Evolutionary conservation across 2,888 invertebrate genomes (phyloP).

Genomic region (Scaptomyza flava): DNA sequence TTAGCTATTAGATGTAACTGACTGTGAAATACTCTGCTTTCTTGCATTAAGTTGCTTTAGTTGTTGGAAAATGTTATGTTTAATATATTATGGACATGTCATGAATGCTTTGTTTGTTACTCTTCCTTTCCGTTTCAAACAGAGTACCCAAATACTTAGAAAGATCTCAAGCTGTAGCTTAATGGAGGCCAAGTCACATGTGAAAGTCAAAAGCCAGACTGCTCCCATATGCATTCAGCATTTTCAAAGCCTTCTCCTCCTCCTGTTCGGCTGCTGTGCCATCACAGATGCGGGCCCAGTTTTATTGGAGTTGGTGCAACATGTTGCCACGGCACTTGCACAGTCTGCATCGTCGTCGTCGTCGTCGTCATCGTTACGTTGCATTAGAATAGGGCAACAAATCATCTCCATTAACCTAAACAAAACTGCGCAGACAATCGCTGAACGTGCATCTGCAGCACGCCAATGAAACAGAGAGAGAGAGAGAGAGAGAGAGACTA

Average conservation of each 20-base stretch:
- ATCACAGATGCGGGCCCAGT: constrained; percentile 47
- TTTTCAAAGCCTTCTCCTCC: background rate
- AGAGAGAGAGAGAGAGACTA: constrained; percentile 17
- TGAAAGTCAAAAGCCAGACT: constrained; percentile 60
- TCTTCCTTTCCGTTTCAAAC: background rate
- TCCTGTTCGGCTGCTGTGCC: constrained; percentile 20
- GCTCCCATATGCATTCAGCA: constrained; percentile 38
- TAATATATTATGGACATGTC: too few species aligned
- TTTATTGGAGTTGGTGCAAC: constrained; percentile 54
- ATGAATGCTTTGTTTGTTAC: background rate
- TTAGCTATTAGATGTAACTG: background rate
- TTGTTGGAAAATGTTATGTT: too few species aligned
- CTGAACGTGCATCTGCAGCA: constrained; percentile 80
- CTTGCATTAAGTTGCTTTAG: background rate
- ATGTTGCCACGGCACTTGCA: constrained; percentile 47
- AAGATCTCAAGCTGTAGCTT: constrained; percentile 33
- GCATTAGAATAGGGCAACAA: constrained; percentile 79
- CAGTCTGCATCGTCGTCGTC: constrained; percentile 13
- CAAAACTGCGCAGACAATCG: constrained; percentile 81
- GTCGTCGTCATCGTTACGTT: constrained; percentile 39
- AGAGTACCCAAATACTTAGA: constrained; percentile 36
- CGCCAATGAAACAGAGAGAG: constrained; percentile 42
- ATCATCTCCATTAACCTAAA: constrained; percentile 82
- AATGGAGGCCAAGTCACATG: constrained; percentile 58
- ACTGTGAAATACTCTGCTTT: background rate